phyloP scores from a whole-genome alignment of 2,888 invertebrate genomes.

The Stenolophus ochropezus region DNA sequence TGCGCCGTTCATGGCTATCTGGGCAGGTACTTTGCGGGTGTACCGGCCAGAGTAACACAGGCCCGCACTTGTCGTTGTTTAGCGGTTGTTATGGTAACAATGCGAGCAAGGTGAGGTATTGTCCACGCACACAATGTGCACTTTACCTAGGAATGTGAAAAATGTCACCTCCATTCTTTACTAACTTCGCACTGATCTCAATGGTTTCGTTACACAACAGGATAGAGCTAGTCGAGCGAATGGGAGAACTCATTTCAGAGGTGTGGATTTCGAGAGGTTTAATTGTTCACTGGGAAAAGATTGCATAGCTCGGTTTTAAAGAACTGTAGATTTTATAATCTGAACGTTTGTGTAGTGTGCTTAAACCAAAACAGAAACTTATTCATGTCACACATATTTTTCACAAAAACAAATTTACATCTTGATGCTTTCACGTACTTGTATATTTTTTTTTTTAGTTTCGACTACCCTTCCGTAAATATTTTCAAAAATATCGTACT shows the following conservation, averaged over 20 bases:
- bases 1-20: slow-evolving; percentile 38
- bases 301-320: background rate
- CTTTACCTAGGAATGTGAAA: slow-evolving; percentile 58
- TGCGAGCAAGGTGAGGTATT: slow-evolving; percentile 55
- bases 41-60: background rate
- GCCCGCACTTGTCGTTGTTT: slow-evolving; percentile 57
- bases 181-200: background rate
- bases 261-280: slow-evolving; percentile 14
- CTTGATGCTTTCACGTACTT: too few species aligned
- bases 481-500: too few species aligned
- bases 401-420: background rate
- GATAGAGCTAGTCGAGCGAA: background rate
- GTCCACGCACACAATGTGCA: slow-evolving; percentile 54
- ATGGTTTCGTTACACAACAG: background rate
- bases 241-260: background rate
- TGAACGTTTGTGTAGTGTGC: background rate
- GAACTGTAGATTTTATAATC: background rate
- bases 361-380: background rate
- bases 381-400: background rate
- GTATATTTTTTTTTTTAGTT: too few species aligned
- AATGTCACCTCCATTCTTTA: slow-evolving; percentile 57
- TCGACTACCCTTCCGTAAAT: too few species aligned
- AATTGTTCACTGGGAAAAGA: background rate
- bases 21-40: slow-evolving; percentile 44
- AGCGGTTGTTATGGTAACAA: slow-evolving; percentile 59